Conservation (phyloP, 2,888 invertebrate genomes). For the Clitarchus hookeri region DNA sequence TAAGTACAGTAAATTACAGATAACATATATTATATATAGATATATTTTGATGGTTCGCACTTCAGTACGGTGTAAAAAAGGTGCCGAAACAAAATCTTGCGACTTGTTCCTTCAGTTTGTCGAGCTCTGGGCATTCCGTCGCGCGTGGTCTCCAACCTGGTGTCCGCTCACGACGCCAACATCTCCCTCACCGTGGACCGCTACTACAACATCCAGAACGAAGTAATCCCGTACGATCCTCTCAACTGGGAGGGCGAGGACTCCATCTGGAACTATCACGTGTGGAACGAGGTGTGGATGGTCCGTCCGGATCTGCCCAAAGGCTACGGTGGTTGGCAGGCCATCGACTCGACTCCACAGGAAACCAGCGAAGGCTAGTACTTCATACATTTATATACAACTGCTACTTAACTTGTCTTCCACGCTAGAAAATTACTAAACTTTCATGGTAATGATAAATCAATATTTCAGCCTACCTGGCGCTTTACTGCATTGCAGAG, state of each 20-base stretch:
- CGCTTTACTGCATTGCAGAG: no score
- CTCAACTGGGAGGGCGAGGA: constrained; percentile 70
- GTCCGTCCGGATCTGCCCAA: constrained; percentile 74
- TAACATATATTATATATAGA: no score
- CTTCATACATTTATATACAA: no score
- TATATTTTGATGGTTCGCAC: no score
- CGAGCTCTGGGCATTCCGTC: constrained; percentile 80
- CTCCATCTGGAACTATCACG: constrained; percentile 87
- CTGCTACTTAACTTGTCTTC: background rate
- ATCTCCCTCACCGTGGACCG: constrained; percentile 77
- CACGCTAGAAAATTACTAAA: no score
- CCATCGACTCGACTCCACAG: constrained; percentile 84
- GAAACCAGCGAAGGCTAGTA: constrained; percentile 66
- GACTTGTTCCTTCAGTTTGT: constrained; percentile 62
- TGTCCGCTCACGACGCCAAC: constrained; percentile 85
- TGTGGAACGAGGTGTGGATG: constrained; percentile 91
- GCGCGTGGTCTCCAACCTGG: constrained; percentile 79
- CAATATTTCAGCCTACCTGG: no score
- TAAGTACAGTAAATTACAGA: no score
- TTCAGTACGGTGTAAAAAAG: no score
- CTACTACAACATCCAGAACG: constrained; percentile 69
- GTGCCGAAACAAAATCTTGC: no score
- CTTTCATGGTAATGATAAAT: no score
- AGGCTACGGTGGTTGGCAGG: constrained; percentile 90
- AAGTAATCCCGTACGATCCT: constrained; percentile 68